These are phyloP conservation scores for Sarcophaga variegata DNA, from an alignment of 2,888 invertebrate species.

Conservation along the genomic window DNA sequence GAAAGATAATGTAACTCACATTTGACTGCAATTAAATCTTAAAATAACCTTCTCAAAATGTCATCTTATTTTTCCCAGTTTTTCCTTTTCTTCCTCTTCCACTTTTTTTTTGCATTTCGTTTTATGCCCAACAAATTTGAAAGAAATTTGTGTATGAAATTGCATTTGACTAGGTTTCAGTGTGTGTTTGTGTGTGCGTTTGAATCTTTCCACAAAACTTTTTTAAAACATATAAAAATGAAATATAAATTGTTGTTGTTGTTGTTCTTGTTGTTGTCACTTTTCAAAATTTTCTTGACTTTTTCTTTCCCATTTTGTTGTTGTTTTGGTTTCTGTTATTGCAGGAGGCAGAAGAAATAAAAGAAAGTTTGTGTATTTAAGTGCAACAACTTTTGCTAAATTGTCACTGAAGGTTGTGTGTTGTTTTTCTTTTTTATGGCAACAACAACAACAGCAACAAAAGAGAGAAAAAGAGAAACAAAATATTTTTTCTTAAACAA, in stretches of 20 bases:
- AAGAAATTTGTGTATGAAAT: neutral
- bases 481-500: conserved; percentile 19
- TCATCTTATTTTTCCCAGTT: conserved; percentile 26
- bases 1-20: conserved; percentile 13
- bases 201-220: conserved; percentile 45
- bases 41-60: conserved; percentile 29
- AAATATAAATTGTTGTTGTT: conserved; percentile 5
- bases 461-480: neutral
- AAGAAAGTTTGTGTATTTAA: conserved; percentile 55
- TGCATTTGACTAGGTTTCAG: too few relatives aligned
- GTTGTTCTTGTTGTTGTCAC: neutral
- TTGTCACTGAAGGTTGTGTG: conserved; percentile 59
- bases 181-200: neutral
- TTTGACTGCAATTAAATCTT: conserved; percentile 49
- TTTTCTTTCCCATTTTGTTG: neutral
- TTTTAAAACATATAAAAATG: conserved; percentile 38
- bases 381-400: conserved; percentile 61
- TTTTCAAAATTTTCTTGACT: neutral
- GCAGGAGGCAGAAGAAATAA: conserved; percentile 7
- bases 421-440: conserved; percentile 47
- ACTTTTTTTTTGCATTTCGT: neutral
- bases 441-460: neutral
- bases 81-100: neutral
- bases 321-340: neutral
- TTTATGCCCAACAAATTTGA: neutral